Evolutionary conservation across 2,797 vertebrate species (phyloP).

Genomic region (Scyliorhinus canicula): DNA sequence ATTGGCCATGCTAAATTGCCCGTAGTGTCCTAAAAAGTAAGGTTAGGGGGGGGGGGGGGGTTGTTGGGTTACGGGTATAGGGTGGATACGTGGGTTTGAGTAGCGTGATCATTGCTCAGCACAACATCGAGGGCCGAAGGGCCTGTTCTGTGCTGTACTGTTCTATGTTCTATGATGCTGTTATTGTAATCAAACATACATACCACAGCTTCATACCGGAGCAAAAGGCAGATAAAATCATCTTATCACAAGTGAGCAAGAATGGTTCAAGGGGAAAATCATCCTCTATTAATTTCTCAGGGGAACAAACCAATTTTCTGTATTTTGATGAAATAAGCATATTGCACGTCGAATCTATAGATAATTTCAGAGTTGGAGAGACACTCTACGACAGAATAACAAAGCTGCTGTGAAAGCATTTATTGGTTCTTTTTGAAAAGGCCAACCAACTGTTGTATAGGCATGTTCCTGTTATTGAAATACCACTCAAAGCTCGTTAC

Average conservation of each 20-base stretch:
- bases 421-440: slow-evolving; percentile 2
- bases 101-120: too few relatives aligned
- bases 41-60: too few relatives aligned
- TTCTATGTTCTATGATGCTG: too few relatives aligned
- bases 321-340: slow-evolving; percentile 86
- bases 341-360: slow-evolving; percentile 71
- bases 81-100: too few relatives aligned
- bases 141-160: too few relatives aligned
- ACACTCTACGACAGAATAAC: slow-evolving; percentile 57
- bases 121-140: too few relatives aligned
- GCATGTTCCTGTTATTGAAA: neutral
- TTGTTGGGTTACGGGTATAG: too few relatives aligned
- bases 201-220: slow-evolving; percentile 34
- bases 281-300: slow-evolving; percentile 72
- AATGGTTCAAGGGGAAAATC: slow-evolving; percentile 80
- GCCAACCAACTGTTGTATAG: neutral
- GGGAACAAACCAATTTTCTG: slow-evolving; percentile 81
- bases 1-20: too few relatives aligned
- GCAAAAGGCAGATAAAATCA: slow-evolving; percentile 77
- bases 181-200: neutral
- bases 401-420: slow-evolving; percentile 43
- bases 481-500: slow-evolving; percentile 7
- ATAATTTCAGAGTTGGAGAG: slow-evolving; percentile 66
- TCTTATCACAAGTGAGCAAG: slow-evolving; percentile 71
- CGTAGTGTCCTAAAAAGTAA: too few relatives aligned